Base-by-base conservation (phyloP, 2,888 invertebrate genomes). In the Ennomos erosarius region DNA sequence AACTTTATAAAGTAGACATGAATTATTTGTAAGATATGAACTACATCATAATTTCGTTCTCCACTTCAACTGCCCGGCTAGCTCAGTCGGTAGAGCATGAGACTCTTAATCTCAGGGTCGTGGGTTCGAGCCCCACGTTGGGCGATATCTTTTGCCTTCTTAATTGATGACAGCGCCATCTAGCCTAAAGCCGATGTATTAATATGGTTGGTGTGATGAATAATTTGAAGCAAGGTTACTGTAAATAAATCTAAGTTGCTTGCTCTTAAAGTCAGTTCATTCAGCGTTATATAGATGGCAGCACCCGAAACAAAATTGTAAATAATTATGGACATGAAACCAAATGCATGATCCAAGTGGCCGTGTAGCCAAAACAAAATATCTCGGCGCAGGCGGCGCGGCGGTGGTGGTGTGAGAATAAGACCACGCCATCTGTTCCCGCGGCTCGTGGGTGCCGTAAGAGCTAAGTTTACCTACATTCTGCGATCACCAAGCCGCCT, bases 51-150 rank as follows among this genome's bases (percentile, higher is more conserved):
- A 42, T 47, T 50, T 59, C 39, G 39, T 6, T 0, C 12, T 0
- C 0, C 0, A 8, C 26, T 36, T 1, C 10, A 75, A 10, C 61
- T 73, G 89, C 89, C 89, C 88, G 89, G 89, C 89, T 89, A 89
- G 89, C 89, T 89, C 89, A 89, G 88, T 89, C 89, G 89, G 89
- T 89, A 89, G 89, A 89, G 89, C 89, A 89, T 93, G 92, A 93
- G 93, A 93, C 92, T 93, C 92, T 93, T 93, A 93, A 93, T 93
- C 92, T 93, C 93, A 93, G 93, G 93, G 93, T 93, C 92, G 92
- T 92, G 92, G 92, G 93, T 93, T 93, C 92, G 92, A 93, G 92
- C 92, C 92, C 93, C 93, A 92, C 93, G 93, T 93, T 93, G 92
- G 93, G 93, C 93, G 93, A 55, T 64, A 54, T 56, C 52, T 71